phyloP scores from a whole-genome alignment of 2,888 invertebrate genomes.

The Caenorhabditis uteleia region DNA sequence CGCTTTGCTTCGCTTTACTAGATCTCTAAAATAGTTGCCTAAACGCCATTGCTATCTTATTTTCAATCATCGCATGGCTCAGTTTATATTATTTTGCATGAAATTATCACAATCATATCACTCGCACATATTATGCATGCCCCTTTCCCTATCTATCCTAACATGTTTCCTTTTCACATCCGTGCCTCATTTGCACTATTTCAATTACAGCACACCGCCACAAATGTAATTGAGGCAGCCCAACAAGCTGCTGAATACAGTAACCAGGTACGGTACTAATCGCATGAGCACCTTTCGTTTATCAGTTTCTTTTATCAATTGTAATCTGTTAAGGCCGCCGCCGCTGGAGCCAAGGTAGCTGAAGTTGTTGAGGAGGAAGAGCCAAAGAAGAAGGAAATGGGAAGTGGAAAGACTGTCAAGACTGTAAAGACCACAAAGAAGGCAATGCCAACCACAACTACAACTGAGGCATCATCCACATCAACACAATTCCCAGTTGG shows the following conservation, averaged over 20 bases:
- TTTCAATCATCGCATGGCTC: too few relatives aligned
- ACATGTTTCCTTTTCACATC: too few relatives aligned
- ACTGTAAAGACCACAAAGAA: conserved; percentile 12
- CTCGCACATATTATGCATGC: too few relatives aligned
- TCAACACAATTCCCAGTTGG: conserved; percentile 33
- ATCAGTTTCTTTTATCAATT: not conserved
- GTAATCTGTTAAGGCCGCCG: conserved; percentile 24
- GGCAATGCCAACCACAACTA: conserved; percentile 9
- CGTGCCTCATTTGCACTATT: conserved; percentile 9
- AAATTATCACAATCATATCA: too few relatives aligned
- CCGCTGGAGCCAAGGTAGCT: conserved; percentile 45
- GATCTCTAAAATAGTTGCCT: too few relatives aligned
- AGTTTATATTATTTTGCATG: too few relatives aligned
- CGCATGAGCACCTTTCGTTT: not conserved
- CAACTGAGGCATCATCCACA: conserved; percentile 6
- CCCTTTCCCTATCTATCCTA: too few relatives aligned
- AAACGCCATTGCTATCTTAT: too few relatives aligned
- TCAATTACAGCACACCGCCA: conserved; percentile 29
- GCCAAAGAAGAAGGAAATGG: conserved; percentile 25
- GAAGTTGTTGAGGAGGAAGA: conserved; percentile 46
- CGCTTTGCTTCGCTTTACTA: conserved; percentile 18
- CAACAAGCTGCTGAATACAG: conserved; percentile 19
- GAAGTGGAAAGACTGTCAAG: conserved; percentile 20
- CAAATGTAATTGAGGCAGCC: conserved; percentile 18
- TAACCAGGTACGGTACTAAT: conserved; percentile 13